Base-by-base conservation (phyloP, 2,888 invertebrate species). In the Cancer borealis region DNA sequence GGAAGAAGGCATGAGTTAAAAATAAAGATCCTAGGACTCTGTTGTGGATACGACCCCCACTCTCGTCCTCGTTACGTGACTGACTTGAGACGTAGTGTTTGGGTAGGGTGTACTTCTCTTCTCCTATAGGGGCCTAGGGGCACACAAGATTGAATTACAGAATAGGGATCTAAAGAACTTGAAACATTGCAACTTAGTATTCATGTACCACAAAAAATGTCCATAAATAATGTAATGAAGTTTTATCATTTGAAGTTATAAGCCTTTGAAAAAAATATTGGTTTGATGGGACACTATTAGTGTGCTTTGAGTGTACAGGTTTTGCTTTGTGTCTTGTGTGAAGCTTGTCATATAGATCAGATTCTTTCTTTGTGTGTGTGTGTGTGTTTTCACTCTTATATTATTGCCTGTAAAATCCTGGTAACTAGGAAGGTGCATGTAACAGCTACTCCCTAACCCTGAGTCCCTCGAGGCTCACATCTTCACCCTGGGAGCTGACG, bases 391-490 rank as follows among this genome's bases (percentile, higher is more conserved):
- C 30, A 39, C 39, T 39, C 8, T 39, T 39, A 39, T 84, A 39
- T 39, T 84, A 39, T 84, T 84, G 84, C 84, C 39, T 84, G 84
- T 30, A 73, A 39, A 39, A 84, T 66, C 66, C 66, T 60, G 91
- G 66, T 60, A 30, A 91, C 30, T 60, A n/a, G 66, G 66, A 91
- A 91, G 66, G 91, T 91, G 91, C 91, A 91, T 91, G 91, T 30
- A 30, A 39, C 66, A 54, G 39, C 66, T 91, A 49, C 91, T 26
- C 21, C 91, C 66, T 39, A 12, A 26, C 30, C 91, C n/a, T 60
- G 30, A 30, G 14, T 12, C 84, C 84, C 84, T 39, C 14, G 84
- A 39, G 84, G 84, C 84, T 84, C 10, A 84, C 30, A 30, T 39
- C 30, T 84, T 84, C 84, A 84, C 84, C 39, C 39, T 84, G 84